These are phyloP conservation scores for Vanessa cardui DNA, from an alignment of 2,888 invertebrate genomes.

Conservation along the genomic window DNA sequence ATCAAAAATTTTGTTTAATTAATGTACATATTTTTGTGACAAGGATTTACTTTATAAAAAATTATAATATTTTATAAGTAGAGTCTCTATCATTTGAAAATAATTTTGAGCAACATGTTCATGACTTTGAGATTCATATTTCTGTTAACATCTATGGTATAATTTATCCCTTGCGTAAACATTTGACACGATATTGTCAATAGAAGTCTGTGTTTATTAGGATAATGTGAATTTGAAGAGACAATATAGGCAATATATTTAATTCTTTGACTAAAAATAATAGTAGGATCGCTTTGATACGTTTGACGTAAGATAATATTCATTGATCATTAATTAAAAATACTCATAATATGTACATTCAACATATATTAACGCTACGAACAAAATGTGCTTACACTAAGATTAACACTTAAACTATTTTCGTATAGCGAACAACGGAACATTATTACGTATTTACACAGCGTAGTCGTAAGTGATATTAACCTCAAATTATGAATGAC, in stretches of 20 bases:
- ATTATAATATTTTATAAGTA: background rate
- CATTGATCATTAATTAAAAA: background rate
- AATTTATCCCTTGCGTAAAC: conserved; percentile 38
- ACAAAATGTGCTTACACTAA: background rate
- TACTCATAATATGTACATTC: too few relatives aligned
- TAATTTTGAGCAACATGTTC: conserved; percentile 22
- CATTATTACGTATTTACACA: conserved; percentile 43
- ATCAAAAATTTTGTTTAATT: too few relatives aligned
- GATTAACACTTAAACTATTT: conserved; percentile 14
- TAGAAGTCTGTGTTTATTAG: conserved; percentile 17
- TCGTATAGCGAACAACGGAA: conserved; percentile 26
- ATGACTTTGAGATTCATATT: conserved; percentile 34
- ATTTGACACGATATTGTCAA: conserved; percentile 39
- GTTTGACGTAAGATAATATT: background rate
- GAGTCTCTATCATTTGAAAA: background rate
- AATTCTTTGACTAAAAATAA: background rate
- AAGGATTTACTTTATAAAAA: too few relatives aligned
- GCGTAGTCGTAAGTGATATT: conserved; percentile 57
- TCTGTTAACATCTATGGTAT: conserved; percentile 40
- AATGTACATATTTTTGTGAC: too few relatives aligned
- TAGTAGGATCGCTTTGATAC: background rate
- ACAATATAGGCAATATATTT: conserved; percentile 9
- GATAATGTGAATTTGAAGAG: conserved; percentile 15
- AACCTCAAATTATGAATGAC: conserved; percentile 69
- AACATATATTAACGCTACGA: conserved; percentile 10